Base-by-base conservation (phyloP, 2,888 invertebrate genomes). In the Sussaba pulchella region DNA sequence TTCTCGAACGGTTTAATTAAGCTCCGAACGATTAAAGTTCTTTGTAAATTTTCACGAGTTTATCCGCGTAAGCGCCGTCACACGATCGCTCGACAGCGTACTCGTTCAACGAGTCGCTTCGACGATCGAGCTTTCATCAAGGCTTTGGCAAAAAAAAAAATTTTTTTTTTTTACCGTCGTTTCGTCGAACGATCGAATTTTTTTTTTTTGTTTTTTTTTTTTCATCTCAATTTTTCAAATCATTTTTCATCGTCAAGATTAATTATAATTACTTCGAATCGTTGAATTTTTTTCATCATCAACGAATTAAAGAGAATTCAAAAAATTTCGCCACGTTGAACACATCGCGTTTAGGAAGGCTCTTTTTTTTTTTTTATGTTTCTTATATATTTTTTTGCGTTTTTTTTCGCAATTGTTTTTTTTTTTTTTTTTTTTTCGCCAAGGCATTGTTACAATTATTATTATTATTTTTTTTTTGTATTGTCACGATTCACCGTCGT, bases 301-400 rank as follows among this genome's bases (percentile, higher is more conserved):
- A 50, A 36, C 43, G 70, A 57, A 57, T 69, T 71, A 74, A 50
- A 79, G 66, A n/a, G 67, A 79, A 45, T 14, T 21, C 31, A n/a
- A 43, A 59, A 47, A 67, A 66, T 50, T 74, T 59, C 81, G 89
- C 87, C 87, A 88, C 87, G 86, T 87, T 88, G 88, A 89, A 91
- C 88, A 88, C 72, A 76, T 72, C 52, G 88, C 85, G 85, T 88
- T 31, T 85, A 88, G 85, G 86, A 91, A 90, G 91, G 90, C 91
- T 90, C n/a, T n/a, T n/a, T n/a, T n/a, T n/a, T n/a, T 89, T 88
- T 89, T 88, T 72, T 59, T 59, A 84, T 26, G 26, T 54, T 31
- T 54, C 14, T 26, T 31, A 31, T 5, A 5, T 31, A 2, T 36
- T 57, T 21, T 43, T n/a, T 43, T 1, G 19, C 50, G 45, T 19